phyloP scores from a whole-genome alignment of 2,888 invertebrate genomes.

The Amiota communis region DNA sequence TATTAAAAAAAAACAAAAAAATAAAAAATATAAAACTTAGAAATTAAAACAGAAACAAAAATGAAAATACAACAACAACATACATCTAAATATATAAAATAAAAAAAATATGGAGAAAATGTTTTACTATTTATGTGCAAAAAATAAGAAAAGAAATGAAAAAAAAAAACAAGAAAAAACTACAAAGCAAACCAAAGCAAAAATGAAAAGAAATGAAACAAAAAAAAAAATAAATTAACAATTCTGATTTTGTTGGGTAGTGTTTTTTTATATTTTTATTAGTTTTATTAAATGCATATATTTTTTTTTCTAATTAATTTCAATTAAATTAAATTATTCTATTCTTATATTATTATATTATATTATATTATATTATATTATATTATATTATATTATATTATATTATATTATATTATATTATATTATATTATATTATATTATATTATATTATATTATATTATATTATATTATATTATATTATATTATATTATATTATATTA shows the following conservation, averaged over 20 bases:
- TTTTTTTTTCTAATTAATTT: constrained; percentile 20
- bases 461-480: too few relatives aligned
- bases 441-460: too few relatives aligned
- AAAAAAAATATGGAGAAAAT: not conserved
- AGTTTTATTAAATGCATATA: constrained; percentile 25
- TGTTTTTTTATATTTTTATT: constrained; percentile 32
- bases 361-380: too few relatives aligned
- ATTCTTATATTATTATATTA: too few relatives aligned
- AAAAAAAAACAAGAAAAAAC: not conserved
- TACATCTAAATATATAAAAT: constrained; percentile 11
- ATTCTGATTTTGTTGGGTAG: not conserved
- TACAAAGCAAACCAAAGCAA: not conserved
- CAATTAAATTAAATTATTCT: constrained; percentile 20
- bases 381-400: too few relatives aligned
- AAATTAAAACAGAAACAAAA: not conserved
- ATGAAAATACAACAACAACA: not conserved
- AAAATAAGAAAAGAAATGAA: not conserved
- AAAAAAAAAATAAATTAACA: constrained; percentile 10
- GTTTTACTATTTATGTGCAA: constrained; percentile 14
- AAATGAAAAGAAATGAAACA: not conserved
- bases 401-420: too few relatives aligned
- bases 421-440: too few relatives aligned
- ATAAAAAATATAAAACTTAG: not conserved
- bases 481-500: too few relatives aligned
- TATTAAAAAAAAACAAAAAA: constrained; percentile 3